Evolutionary conservation across 92 coral and sea anemone genomes (phyloP).

Genomic region (Paragorgia papillata): DNA sequence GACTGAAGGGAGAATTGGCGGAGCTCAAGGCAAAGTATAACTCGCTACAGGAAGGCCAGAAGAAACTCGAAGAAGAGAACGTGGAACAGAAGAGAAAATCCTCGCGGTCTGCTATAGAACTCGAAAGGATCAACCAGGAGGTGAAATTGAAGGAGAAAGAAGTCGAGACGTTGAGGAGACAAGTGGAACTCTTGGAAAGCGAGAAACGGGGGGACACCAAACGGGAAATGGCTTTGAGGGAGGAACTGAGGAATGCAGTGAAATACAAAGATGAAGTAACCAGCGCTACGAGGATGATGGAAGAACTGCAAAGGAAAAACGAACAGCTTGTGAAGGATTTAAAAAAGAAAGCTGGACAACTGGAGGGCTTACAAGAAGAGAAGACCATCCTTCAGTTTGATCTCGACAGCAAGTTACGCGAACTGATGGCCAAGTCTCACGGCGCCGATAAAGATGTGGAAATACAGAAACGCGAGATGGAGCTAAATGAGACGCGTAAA

Average conservation of each 20-base stretch:
- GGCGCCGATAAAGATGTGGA: slow-evolving; percentile 52
- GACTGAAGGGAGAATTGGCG: slow-evolving; percentile 55
- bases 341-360: slow-evolving; percentile 63
- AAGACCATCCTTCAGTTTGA: slow-evolving; percentile 69
- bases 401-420: slow-evolving; percentile 72
- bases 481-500: slow-evolving; percentile 18
- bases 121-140: slow-evolving; percentile 15
- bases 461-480: slow-evolving; percentile 40
- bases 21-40: slow-evolving; percentile 50
- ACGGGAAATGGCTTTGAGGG: slow-evolving; percentile 63
- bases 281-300: slow-evolving; percentile 8
- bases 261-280: slow-evolving; percentile 63
- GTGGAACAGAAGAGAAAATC: slow-evolving; percentile 48
- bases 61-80: slow-evolving; percentile 50
- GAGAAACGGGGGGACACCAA: slow-evolving; percentile 58
- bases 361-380: slow-evolving; percentile 68
- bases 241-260: slow-evolving; percentile 57
- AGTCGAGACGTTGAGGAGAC: slow-evolving; percentile 57
- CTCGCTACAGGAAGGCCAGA: slow-evolving; percentile 53
- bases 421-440: slow-evolving; percentile 58
- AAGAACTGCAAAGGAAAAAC: slow-evolving; percentile 16
- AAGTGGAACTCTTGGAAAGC: slow-evolving; percentile 67
- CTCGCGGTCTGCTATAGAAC: slow-evolving; percentile 35
- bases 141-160: slow-evolving; percentile 52
- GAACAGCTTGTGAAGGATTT: slow-evolving; percentile 62